Base-by-base conservation (phyloP, 1,140 invertebrate species). In the Formica selysi region DNA sequence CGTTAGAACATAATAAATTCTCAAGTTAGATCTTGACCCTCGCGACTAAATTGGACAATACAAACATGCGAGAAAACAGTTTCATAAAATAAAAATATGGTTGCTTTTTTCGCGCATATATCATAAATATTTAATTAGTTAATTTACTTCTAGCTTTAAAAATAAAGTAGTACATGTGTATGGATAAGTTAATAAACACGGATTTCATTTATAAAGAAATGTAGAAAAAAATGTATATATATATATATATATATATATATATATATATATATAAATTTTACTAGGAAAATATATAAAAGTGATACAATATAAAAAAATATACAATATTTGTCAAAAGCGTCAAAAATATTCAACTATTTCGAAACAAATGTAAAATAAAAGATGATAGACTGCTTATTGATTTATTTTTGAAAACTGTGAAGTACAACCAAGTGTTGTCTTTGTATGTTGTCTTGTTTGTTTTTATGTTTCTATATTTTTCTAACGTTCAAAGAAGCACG, bases 1-100 rank as follows among this genome's bases (percentile, higher is more conserved):
- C 32, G 22, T 88, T 81, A 65, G 29, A 16, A n/a, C 59, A 64
- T 87, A 87, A 86, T 86, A 22, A 68, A 86, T 86, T 71, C 74
- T 65, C 65, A 44, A 79, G 65, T 85, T 36, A n/a, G 38, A 41
- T 74, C 86, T 81, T 88, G 85, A 78, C 71, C 38, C 61, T 59
- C 59, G 19, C 64, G 29, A 83, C 74, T 83, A 86, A 86, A 86
- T 76, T 78, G 22, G 29, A 29, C 57, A 74, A 8, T 26, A 64
- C 19, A 29, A 44, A 29, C 29, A 64, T 29, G 38, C 61, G 32
- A 83, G 22, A 70, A 61, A 70, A 48, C 0, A 13, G 13, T 13
- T 29, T 48, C 64, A 88, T 74, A 80, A 62, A 80, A 51, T 22
- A 41, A 48, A 26, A 26, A 68, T 64, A 26, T 19, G 11, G 71